Evolutionary conservation across 2,888 invertebrate species (phyloP), one percentile per base, ranked within the genome.

Genomic region (Microctonus brassicae): DNA sequence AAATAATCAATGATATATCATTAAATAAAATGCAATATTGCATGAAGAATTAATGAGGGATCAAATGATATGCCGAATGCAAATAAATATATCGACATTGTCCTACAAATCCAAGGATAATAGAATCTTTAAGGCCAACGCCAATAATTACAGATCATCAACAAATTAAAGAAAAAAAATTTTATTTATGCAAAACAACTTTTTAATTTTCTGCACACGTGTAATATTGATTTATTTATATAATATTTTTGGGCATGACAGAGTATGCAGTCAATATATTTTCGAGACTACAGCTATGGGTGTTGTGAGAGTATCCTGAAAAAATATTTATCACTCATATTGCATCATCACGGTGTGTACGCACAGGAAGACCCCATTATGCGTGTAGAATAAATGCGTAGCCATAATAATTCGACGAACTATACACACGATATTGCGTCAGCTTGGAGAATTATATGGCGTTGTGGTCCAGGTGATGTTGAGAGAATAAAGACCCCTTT

Each of bases 281-380:
- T 55, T 26, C 39, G 42, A 20, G 26, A 29, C 64, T 72, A 76
- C 73, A 58, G n/a, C n/a, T n/a, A 24, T 20, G 29, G 73, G 72
- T 70, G 72, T 72, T 70, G 74, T 33, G 57, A 52, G 47, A 52
- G 47, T 61, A 62, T 64, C 55, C 20, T 52, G 65, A 47, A 70
- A 67, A 70, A 24, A 76, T 68, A 70, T 70, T 72, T 75, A 76
- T 76, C 75, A 60, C 66, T 66, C 73, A 72, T 73, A 75, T 75
- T 76, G 72, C 73, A 76, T 75, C 75, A 62, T 71, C 33, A 20
- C 13, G 39, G 39, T 29, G 55, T 17, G 9, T 3, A n/a, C 17
- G 9, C 20, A 47, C 47, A 47, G 47, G 47, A 47, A 47, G 47
- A 47, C 47, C 47, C 47, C 47, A 55, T 36, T 58, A 65, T 58